These are phyloP conservation scores for Micrastur ruficollis DNA, from an alignment of 2,797 vertebrate species.

Conservation along the genomic window DNA sequence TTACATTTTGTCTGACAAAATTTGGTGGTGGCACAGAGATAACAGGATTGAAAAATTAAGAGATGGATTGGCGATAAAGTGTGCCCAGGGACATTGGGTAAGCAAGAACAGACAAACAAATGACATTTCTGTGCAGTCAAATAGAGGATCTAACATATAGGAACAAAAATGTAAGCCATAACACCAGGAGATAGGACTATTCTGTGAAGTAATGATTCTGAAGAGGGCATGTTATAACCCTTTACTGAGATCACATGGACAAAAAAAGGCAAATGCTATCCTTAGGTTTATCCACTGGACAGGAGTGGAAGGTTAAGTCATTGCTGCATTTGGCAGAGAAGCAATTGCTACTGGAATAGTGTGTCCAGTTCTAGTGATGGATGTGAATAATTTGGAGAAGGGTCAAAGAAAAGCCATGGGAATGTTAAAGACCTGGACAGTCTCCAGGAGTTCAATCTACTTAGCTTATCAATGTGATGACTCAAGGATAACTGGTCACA, in stretches of 20 bases:
- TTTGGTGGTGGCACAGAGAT: not conserved
- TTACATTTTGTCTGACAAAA: not conserved
- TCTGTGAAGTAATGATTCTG: not conserved
- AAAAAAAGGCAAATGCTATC: not conserved
- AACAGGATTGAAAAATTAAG: not conserved
- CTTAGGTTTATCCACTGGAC: not conserved
- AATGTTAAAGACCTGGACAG: conserved; percentile 53
- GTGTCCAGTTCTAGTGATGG: conserved; percentile 16
- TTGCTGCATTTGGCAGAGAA: not conserved
- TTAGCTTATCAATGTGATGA: conserved; percentile 7
- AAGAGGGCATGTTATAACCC: not conserved
- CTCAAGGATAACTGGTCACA: not conserved
- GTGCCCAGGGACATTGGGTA: not conserved
- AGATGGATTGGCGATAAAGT: not conserved
- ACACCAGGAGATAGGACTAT: not conserved
- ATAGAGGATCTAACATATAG: not conserved
- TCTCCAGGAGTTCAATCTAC: conserved; percentile 40
- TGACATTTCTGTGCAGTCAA: not conserved
- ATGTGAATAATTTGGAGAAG: conserved; percentile 44
- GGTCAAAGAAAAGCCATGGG: conserved; percentile 60
- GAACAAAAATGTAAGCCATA: not conserved
- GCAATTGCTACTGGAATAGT: conserved; percentile 10
- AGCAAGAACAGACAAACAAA: not conserved
- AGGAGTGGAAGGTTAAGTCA: not conserved
- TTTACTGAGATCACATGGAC: not conserved